Percentiles rank a stretch among this genome's conserved stretches.
phyloP scores from a whole-genome alignment of 2,888 invertebrate species.

The Ormyrus nitidulus region DNA sequence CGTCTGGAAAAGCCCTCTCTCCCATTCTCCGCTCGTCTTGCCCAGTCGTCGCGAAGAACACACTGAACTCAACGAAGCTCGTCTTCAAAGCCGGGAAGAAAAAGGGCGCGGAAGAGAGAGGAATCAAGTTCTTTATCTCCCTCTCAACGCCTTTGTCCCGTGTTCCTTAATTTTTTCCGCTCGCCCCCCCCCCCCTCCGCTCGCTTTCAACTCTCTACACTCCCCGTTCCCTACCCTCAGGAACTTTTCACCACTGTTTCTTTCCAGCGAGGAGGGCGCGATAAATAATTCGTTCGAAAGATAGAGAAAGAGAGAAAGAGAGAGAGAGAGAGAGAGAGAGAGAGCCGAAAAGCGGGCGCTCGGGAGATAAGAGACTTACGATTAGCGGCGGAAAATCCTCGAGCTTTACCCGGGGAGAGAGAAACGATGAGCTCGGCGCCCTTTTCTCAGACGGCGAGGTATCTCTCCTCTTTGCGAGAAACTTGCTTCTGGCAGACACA shows the following conservation, averaged over 20 bases:
- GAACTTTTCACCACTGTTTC: slow-evolving; percentile 20
- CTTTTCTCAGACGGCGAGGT: neutral
- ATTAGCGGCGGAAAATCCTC: slow-evolving; percentile 44
- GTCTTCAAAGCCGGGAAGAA: neutral
- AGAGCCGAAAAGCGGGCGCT: neutral
- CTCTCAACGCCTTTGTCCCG: neutral
- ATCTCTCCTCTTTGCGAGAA: no score
- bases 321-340: no score
- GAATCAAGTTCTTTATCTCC: slow-evolving; percentile 26
- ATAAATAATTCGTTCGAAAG: slow-evolving; percentile 44
- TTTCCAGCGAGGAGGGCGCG: neutral
- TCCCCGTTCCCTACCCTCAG: neutral
- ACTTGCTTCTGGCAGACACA: no score
- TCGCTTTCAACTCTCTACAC: no score
- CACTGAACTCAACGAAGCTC: neutral
- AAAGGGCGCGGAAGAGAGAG: neutral
- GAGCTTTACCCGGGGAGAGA: slow-evolving; percentile 35
- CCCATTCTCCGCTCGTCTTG: neutral
- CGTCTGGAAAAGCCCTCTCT: neutral
- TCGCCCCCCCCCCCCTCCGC: neutral
- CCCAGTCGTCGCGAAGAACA: no score
- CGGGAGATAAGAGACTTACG: slow-evolving; percentile 46
- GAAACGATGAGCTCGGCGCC: slow-evolving; percentile 23
- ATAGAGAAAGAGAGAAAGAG: no score
- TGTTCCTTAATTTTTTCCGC: neutral